phyloP scores from a whole-genome alignment of 2,888 invertebrate species.

The Orchestes rusci region DNA sequence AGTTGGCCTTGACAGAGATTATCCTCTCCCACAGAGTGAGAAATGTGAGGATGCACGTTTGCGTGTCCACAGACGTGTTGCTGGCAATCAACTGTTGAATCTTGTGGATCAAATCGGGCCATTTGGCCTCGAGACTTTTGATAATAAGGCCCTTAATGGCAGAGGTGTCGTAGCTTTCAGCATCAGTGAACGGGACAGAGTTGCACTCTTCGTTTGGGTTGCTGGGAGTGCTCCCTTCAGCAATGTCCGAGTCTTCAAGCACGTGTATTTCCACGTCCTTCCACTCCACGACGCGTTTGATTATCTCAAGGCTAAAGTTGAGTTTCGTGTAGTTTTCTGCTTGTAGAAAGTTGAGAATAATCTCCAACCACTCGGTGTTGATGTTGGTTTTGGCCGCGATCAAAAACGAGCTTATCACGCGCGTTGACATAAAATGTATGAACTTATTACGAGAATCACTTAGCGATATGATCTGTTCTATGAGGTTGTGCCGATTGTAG shows the following conservation, averaged over 20 bases:
- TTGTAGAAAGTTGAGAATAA: slow-evolving; percentile 65
- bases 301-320: slow-evolving; percentile 76
- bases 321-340: slow-evolving; percentile 62
- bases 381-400: slow-evolving; percentile 77
- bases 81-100: slow-evolving; percentile 53
- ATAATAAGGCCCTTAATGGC: slow-evolving; percentile 80
- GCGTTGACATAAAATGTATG: slow-evolving; percentile 71
- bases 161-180: slow-evolving; percentile 79
- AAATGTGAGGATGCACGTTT: slow-evolving; percentile 71
- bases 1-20: slow-evolving; percentile 83
- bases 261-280: slow-evolving; percentile 77
- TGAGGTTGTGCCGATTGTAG: slow-evolving; percentile 73
- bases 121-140: slow-evolving; percentile 75
- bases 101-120: slow-evolving; percentile 72
- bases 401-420: slow-evolving; percentile 74
- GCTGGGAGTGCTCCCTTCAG: slow-evolving; percentile 32
- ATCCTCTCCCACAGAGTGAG: slow-evolving; percentile 83
- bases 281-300: slow-evolving; percentile 83
- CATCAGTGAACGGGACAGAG: slow-evolving; percentile 61
- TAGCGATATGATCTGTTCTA: slow-evolving; percentile 75
- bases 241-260: slow-evolving; percentile 56
- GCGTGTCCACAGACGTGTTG: slow-evolving; percentile 53
- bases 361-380: slow-evolving; percentile 73
- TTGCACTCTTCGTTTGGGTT: slow-evolving; percentile 44
- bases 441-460: slow-evolving; percentile 73